Percentiles rank a stretch among this genome's conserved stretches.
These are phyloP conservation scores for Popillia japonica DNA, from an alignment of 1,140 invertebrate genomes.

Conservation along the genomic window DNA sequence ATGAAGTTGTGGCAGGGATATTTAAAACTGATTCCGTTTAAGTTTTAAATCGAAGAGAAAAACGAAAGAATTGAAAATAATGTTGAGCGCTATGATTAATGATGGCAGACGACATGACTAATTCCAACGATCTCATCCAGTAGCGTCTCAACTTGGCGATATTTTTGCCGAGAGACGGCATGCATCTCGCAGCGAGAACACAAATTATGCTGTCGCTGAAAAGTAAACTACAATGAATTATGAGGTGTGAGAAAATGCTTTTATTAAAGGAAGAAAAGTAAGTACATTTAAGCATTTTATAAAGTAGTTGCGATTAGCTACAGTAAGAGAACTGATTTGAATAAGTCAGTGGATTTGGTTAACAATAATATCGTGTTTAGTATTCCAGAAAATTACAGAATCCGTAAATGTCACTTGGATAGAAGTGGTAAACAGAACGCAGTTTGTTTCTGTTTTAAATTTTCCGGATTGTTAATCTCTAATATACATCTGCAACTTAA, in stretches of 20 bases:
- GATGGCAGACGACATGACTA: neutral
- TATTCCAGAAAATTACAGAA: too few species aligned
- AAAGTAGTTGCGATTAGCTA: too few species aligned
- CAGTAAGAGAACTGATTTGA: too few species aligned
- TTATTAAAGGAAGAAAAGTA: too few species aligned
- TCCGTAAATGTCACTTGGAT: too few species aligned
- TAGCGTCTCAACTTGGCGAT: neutral
- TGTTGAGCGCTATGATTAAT: neutral
- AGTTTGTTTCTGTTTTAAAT: too few species aligned
- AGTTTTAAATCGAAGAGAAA: neutral
- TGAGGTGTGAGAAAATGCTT: neutral
- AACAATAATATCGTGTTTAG: too few species aligned
- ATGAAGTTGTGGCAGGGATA: neutral
- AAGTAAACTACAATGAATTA: neutral
- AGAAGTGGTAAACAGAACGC: too few species aligned
- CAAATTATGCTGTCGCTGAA: neutral
- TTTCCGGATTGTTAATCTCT: too few species aligned
- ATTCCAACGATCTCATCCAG: neutral
- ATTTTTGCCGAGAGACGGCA: neutral
- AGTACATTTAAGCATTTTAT: too few species aligned
- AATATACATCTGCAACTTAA: too few species aligned
- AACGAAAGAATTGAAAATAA: neutral
- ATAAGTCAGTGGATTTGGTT: too few species aligned
- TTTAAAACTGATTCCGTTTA: neutral
- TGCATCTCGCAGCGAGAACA: neutral